These are phyloP conservation scores for Xylocampa areola DNA, from an alignment of 2,888 invertebrate genomes.

Conservation along the genomic window DNA sequence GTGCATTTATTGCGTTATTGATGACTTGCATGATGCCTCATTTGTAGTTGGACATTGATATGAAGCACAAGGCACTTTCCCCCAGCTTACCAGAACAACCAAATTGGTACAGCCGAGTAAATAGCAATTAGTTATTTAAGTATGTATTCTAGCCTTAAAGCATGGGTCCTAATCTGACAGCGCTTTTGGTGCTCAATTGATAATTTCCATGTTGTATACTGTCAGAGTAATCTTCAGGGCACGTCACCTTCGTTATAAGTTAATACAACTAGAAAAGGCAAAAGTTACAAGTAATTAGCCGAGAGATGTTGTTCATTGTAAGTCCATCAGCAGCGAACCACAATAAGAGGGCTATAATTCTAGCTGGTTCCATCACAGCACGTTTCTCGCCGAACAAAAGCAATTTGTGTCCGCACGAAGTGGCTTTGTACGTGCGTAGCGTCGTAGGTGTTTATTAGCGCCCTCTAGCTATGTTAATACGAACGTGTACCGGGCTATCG, in stretches of 20 bases:
- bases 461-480: slow-evolving; percentile 74
- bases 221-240: slow-evolving; percentile 38
- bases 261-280: slow-evolving; percentile 70
- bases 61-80: no score
- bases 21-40: slow-evolving; percentile 4
- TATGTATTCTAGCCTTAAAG: no score
- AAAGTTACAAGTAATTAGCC: slow-evolving; percentile 75
- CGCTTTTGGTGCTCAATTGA: no score
- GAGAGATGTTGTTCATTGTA: slow-evolving; percentile 72
- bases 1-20: slow-evolving; percentile 19
- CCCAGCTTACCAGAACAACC: no score
- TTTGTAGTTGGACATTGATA: slow-evolving; percentile 13
- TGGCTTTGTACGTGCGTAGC: slow-evolving; percentile 85
- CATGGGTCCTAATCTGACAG: slow-evolving; percentile 20
- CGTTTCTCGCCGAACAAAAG: slow-evolving; percentile 85
- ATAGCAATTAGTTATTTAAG: slow-evolving; percentile 44
- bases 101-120: no score
- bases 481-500: slow-evolving; percentile 61
- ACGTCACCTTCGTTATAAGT: slow-evolving; percentile 64
- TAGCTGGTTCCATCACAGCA: slow-evolving; percentile 76
- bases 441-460: slow-evolving; percentile 86
- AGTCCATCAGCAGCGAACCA: slow-evolving; percentile 78
- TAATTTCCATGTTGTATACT: slow-evolving; percentile 10
- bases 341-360: slow-evolving; percentile 72
- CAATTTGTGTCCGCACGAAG: slow-evolving; percentile 88